Evolutionary conservation across 2,113 vertebrate species (phyloP), one percentile per base, ranked within the genome.

Genomic region (Dunckerocampus dactyliophorus): DNA sequence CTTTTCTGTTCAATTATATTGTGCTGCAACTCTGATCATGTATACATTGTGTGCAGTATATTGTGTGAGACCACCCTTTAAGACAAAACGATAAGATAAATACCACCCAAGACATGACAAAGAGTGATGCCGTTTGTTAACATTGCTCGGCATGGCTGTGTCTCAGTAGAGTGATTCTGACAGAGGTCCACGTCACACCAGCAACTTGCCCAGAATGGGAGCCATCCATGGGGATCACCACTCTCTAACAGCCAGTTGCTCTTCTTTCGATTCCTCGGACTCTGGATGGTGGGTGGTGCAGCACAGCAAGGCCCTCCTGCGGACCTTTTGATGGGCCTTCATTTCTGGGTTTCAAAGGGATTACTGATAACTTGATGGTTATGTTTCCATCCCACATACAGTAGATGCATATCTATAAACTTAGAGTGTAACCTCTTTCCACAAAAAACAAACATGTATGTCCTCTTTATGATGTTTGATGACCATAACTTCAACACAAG

Each of bases 151-250:
- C 78, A 63, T 82, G 81, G 79, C 76, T 85, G 60, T 88, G 31
- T 88, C 81, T 87, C 83, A 86, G 81, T 90, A 92, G 91, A 91
- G 90, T 92, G 85, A 89, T 90, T 80, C 85, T 92, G 89, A 88
- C 87, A 73, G 89, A 92, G 81, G 86, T 92, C 82, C 90, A 90
- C 21, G 64, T 88, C 77, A 91, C 91, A 52, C 87, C 89, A 17
- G 90, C 90, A 73, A 85, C 90, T 74, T 91, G 89, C 78, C 91
- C 91, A 75, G 91, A 92, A 77, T 91, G 90, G 89, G 91, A 92
- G 85, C 90, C 86, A 6, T 88, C 91, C 82, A 90, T 92, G 89
- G 91, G 91, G 81, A 90, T 91, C 78, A 91, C 90, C 71, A 92
- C 90, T 77, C 91, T 92, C 77, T 92, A 92, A 86, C 67, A 54